These are phyloP conservation scores for Cephus runcator DNA, from an alignment of 2,888 invertebrate genomes.

Conservation along the genomic window DNA sequence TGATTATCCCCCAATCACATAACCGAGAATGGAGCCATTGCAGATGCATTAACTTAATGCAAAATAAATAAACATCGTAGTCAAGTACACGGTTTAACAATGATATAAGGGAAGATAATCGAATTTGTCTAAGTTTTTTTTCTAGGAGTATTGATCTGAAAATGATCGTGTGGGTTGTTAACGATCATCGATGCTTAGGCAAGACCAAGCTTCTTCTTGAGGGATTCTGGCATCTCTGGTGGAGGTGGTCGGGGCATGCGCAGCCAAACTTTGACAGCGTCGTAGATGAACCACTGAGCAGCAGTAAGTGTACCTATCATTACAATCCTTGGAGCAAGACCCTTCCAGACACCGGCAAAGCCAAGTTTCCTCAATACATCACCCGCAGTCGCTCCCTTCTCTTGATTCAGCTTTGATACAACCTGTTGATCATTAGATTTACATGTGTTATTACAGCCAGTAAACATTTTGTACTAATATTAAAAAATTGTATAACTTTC, in stretches of 20 bases:
- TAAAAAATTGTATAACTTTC: not conserved
- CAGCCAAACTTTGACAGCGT: slow-evolving; percentile 89
- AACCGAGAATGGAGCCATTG: no score
- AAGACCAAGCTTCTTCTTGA: slow-evolving; percentile 74
- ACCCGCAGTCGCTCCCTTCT: slow-evolving; percentile 78
- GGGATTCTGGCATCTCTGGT: slow-evolving; percentile 93
- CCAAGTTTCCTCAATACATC: slow-evolving; percentile 82
- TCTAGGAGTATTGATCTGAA: slow-evolving; percentile 41
- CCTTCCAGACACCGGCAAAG: slow-evolving; percentile 84
- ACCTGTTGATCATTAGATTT: slow-evolving; percentile 56
- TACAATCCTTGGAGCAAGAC: slow-evolving; percentile 89
- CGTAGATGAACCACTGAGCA: slow-evolving; percentile 97
- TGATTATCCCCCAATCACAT: no score
- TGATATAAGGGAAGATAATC: slow-evolving; percentile 38
- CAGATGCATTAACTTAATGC: no score
- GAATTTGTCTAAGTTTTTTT: slow-evolving; percentile 49
- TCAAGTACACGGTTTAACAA: not conserved
- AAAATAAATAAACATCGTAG: not conserved
- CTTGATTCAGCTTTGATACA: slow-evolving; percentile 97
- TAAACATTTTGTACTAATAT: not conserved
- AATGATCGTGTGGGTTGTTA: slow-evolving; percentile 25
- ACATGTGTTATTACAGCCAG: not conserved
- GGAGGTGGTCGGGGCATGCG: slow-evolving; percentile 95
- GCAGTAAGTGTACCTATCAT: slow-evolving; percentile 98
- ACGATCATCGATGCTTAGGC: slow-evolving; percentile 44